phyloP scores from a whole-genome alignment of 2,113 vertebrate species.

The Spea bombifrons region DNA sequence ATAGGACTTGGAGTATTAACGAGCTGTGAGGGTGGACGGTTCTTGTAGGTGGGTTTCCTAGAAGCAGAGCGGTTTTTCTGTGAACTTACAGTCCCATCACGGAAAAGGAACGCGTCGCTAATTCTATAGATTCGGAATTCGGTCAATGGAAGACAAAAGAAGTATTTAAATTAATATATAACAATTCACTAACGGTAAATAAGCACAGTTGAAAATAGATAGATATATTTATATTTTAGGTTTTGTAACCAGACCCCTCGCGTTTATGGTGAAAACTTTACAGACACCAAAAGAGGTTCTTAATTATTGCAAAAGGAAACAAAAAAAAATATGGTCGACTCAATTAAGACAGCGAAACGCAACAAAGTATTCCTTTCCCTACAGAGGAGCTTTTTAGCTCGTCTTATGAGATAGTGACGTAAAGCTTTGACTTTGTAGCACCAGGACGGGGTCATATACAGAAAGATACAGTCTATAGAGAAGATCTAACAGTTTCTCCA shows the following conservation, averaged over 20 bases:
- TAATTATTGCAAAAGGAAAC: neutral
- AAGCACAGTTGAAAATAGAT: conserved; percentile 13
- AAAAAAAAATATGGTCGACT: neutral
- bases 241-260: neutral
- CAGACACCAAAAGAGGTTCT: neutral
- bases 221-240: neutral
- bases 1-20: neutral
- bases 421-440: neutral
- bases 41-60: conserved; percentile 1
- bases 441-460: neutral
- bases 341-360: neutral
- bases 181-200: conserved; percentile 27
- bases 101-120: neutral
- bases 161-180: conserved; percentile 28
- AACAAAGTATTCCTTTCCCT: neutral
- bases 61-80: conserved; percentile 2
- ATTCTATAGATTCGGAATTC: conserved; percentile 3
- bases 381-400: neutral
- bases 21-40: neutral
- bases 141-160: conserved; percentile 35
- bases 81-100: conserved; percentile 7
- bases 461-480: too few relatives aligned
- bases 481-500: too few relatives aligned
- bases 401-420: neutral
- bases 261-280: neutral